These are phyloP conservation scores for Drosophila ezoana DNA, from an alignment of 2,888 invertebrate genomes.

Conservation along the genomic window DNA sequence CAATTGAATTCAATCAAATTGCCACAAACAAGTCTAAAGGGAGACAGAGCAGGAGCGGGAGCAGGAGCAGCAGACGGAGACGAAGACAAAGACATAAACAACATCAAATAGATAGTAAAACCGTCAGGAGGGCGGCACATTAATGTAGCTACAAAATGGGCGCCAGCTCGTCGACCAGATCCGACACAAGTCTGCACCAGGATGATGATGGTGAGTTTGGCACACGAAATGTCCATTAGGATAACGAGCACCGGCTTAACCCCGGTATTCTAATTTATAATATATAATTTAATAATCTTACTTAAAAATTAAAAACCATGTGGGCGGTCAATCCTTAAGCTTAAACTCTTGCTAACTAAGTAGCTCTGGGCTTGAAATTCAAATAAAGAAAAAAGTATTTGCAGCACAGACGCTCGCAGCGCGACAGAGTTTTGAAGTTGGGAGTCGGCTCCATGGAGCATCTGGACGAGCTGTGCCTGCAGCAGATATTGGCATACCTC, in stretches of 20 bases:
- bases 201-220: conserved; percentile 84
- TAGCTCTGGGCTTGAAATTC: conserved; percentile 20
- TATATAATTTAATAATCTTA: too few species aligned
- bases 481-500: conserved; percentile 44
- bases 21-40: conserved; percentile 27
- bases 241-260: too few species aligned
- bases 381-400: conserved; percentile 2
- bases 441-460: conserved; percentile 50
- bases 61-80: conserved; percentile 3
- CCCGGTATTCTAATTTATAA: not conserved
- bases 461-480: conserved; percentile 66
- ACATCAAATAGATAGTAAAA: conserved; percentile 36
- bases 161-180: conserved; percentile 84
- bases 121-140: conserved; percentile 44
- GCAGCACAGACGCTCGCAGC: not conserved
- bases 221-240: not conserved
- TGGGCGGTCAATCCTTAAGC: not conserved
- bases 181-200: conserved; percentile 82
- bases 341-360: conserved; percentile 1
- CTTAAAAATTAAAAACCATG: too few species aligned
- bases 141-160: conserved; percentile 82
- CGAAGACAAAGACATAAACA: conserved; percentile 11
- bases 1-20: conserved; percentile 60
- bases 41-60: not conserved
- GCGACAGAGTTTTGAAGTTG: not conserved